Conservation (phyloP, 2,113 vertebrate species). For the Platysternon megacephalum region DNA sequence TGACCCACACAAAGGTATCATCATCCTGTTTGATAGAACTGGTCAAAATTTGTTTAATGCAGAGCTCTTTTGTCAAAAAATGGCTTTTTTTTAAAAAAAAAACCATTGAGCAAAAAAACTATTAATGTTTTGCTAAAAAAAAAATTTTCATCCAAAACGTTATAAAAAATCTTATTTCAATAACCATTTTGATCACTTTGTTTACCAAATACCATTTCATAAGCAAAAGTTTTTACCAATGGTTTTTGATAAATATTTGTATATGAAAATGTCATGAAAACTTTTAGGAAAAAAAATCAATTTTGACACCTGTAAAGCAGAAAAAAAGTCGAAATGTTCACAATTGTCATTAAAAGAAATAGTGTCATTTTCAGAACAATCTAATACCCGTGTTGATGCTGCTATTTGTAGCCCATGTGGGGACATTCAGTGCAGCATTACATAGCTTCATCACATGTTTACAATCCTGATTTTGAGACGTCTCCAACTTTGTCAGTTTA, state of each 20-base stretch:
- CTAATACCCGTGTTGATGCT: neutral
- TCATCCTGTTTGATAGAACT: neutral
- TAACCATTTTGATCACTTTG: neutral
- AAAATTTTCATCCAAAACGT: neutral
- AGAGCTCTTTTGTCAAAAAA: neutral
- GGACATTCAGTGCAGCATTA: neutral
- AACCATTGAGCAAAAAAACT: too few species aligned
- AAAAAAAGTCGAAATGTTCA: neutral
- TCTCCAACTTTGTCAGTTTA: neutral
- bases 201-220: neutral
- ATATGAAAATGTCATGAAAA: neutral
- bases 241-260: neutral
- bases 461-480: neutral
- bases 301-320: neutral
- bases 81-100: neutral
- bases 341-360: neutral
- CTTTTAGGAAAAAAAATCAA: neutral
- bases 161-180: neutral
- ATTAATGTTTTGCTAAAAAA: neutral
- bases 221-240: neutral
- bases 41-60: neutral
- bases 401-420: neutral
- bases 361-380: neutral
- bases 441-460: neutral
- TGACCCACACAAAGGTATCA: neutral